Percentiles rank a stretch among this genome's conserved stretches.
phyloP scores from a whole-genome alignment of 2,113 vertebrate species.

The Furnarius figulus region DNA sequence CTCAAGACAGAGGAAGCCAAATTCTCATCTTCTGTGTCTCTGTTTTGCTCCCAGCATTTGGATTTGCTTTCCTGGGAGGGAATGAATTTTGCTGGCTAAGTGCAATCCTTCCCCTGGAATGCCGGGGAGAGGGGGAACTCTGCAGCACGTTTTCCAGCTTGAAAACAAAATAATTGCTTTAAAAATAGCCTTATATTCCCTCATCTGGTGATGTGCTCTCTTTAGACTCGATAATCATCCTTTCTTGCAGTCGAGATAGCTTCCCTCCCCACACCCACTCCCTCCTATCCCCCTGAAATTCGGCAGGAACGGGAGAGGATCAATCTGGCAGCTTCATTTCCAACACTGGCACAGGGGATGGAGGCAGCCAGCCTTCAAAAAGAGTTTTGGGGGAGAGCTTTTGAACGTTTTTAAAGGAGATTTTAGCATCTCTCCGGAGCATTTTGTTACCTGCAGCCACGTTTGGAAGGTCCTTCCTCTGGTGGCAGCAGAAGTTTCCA shows the following conservation, averaged over 20 bases:
- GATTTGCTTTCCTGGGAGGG: not conserved
- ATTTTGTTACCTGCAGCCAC: not conserved
- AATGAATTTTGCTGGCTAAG: not conserved
- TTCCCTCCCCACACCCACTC: conserved; percentile 56
- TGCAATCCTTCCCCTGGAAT: conserved; percentile 22
- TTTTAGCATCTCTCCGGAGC: not conserved
- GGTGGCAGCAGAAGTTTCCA: not conserved
- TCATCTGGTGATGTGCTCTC: conserved; percentile 15
- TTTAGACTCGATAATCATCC: conserved; percentile 48
- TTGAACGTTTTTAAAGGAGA: not conserved
- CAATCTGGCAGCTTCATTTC: not conserved
- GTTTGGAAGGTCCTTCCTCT: not conserved
- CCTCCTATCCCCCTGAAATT: conserved; percentile 21
- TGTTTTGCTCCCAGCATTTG: not conserved
- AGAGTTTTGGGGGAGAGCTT: accelerated
- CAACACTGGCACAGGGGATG: not conserved
- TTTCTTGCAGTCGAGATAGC: conserved; percentile 11
- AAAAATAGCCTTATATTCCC: conserved; percentile 26
- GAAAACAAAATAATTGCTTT: conserved; percentile 45
- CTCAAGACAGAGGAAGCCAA: not conserved
- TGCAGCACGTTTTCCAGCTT: conserved; percentile 6
- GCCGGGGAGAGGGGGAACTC: conserved; percentile 21
- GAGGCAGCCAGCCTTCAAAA: not conserved
- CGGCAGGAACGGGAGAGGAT: not conserved
- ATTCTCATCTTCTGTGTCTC: not conserved